Percentiles rank a stretch among this genome's conserved stretches.
Evolutionary conservation across 2,888 invertebrate genomes (phyloP).

Genomic region (Trichogramma evanescens): DNA sequence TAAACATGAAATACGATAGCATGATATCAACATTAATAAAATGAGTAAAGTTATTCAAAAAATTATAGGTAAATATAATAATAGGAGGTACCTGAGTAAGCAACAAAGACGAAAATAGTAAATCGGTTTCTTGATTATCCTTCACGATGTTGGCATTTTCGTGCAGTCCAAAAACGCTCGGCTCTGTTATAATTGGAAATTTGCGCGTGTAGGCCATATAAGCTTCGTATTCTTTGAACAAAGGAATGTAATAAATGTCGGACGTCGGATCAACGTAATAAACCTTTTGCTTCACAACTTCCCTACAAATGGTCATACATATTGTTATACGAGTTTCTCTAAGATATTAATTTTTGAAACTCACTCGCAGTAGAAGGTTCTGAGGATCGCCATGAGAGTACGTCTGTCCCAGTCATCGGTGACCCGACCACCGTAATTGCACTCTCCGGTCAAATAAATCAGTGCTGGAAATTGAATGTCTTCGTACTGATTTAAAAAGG

Average conservation of each 20-base stretch:
- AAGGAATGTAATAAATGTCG: conserved; percentile 64
- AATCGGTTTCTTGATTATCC: conserved; percentile 79
- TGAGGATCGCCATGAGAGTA: conserved; percentile 73
- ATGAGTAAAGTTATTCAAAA: no score
- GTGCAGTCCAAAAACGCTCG: conserved; percentile 87
- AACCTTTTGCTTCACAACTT: conserved; percentile 27
- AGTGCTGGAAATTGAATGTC: conserved; percentile 81
- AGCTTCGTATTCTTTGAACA: conserved; percentile 64
- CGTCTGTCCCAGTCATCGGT: conserved; percentile 94
- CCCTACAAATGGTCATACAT: conserved; percentile 23
- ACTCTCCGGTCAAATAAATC: conserved; percentile 86
- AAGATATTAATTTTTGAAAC: conserved; percentile 37
- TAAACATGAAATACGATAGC: no score
- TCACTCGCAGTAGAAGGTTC: conserved; percentile 68
- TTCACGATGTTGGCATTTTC: conserved; percentile 89
- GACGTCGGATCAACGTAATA: conserved; percentile 37
- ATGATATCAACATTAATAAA: no score
- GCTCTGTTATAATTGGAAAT: conserved; percentile 70
- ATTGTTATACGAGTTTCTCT: not conserved
- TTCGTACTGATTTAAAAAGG: conserved; percentile 77
- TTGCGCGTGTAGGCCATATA: conserved; percentile 61
- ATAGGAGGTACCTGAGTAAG: conserved; percentile 64
- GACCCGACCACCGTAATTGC: conserved; percentile 92
- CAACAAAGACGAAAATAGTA: conserved; percentile 66
- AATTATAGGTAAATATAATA: not conserved